Base-by-base conservation (phyloP, 2,113 vertebrate genomes). In the Xiphophorus couchianus region DNA sequence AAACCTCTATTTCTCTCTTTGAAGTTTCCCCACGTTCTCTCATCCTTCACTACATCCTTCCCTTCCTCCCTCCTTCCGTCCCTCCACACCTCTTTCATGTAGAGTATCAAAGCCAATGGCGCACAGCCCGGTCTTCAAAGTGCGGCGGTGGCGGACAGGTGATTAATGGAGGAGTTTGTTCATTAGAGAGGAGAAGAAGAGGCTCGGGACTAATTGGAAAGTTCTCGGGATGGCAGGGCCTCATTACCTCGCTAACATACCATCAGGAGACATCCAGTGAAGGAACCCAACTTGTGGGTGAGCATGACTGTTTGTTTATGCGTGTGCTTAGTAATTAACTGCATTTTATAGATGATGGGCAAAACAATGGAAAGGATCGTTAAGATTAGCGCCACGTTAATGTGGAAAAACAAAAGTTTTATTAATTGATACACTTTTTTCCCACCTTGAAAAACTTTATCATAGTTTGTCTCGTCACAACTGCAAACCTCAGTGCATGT, bases 161-260 rank as follows among this genome's bases (percentile, higher is more conserved):
- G 89, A 90, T 88, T 88, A 88, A 89, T 81, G 78, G 81, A 79
- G 70, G 48, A 58, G 71, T 69, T 83, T 84, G 80, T 87, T 90
- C 88, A 91, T 92, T 87, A 88, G 85, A 81, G 84, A 75, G 70
- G 44, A 81, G 82, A 80, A 42, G 70, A 76, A 39, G 71, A 77
- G 69, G 35, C 75, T 77, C 25, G 76, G 19, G 25, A 86, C 76
- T 85, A 89, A 91, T 86, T 90, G 87, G 78, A 72, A 84, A 83
- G 75, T 90, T 89, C 81, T 76, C 6, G 0, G 73, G 82, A 85
- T 88, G 27, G 27, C 80, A 25, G 66, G 71, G 86, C 78, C 82
- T 91, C 83, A 82, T 89, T 88, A 85, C 74, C 69, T 88, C 73
- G 9, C 76, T 80, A 78, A 84, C 70, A 67, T 69, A 80, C 66